Percentiles rank a stretch among this genome's conserved stretches.
Conservation (phyloP, 2,888 invertebrate species). For the Acanthococcus lagerstroemiae region DNA sequence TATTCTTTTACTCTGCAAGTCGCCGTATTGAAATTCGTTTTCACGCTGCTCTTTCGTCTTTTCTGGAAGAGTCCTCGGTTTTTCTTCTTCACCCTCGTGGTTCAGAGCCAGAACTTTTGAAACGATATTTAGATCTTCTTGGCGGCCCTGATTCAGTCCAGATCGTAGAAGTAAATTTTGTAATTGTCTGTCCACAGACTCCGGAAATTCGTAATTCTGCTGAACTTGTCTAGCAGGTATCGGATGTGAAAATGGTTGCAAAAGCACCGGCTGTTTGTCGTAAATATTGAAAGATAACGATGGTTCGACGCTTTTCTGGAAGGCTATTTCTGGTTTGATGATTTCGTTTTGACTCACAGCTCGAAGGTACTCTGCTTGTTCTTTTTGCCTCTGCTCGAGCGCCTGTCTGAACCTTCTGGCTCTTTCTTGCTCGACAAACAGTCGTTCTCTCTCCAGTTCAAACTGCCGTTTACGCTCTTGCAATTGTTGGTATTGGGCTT, state of each 20-base stretch:
- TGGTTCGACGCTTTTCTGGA: conserved; percentile 36
- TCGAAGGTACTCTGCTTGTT: conserved; percentile 37
- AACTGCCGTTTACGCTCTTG: conserved; percentile 35
- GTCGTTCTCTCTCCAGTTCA: conserved; percentile 34
- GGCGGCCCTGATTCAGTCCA: conserved; percentile 51
- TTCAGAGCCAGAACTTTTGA: conserved; percentile 70
- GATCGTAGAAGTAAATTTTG: conserved; percentile 56
- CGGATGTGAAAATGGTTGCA: no score
- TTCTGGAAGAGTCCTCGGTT: neutral
- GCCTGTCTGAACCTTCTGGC: neutral
- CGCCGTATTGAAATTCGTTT: no score
- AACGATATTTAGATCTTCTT: conserved; percentile 69
- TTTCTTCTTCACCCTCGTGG: conserved; percentile 45
- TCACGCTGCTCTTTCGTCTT: neutral
- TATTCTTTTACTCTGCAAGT: no score
- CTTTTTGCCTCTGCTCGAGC: conserved; percentile 33
- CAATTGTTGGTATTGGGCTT: conserved; percentile 43
- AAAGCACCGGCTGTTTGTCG: conserved; percentile 36
- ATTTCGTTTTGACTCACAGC: conserved; percentile 13
- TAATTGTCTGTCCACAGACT: conserved; percentile 50
- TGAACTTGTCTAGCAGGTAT: neutral
- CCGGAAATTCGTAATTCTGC: conserved; percentile 35
- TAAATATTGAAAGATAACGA: neutral
- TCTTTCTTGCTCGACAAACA: conserved; percentile 12
- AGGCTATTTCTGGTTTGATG: conserved; percentile 25